phyloP scores from a whole-genome alignment of 2,113 vertebrate genomes.

The Nothocercus nigrocapillus region DNA sequence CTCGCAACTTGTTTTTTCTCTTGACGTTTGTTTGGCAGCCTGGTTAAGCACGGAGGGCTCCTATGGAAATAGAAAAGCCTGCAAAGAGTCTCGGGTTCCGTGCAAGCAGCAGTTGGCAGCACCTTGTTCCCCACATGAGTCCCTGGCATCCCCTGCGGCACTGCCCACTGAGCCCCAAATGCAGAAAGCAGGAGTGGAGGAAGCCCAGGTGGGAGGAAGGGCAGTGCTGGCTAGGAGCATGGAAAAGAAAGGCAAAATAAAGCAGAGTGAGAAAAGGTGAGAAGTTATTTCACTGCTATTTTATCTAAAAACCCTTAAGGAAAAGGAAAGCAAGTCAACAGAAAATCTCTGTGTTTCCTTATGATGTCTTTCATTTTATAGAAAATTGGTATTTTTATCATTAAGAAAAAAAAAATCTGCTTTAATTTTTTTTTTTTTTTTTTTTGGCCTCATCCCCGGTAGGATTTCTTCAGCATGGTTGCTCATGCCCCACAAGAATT shows the following conservation, averaged over 20 bases:
- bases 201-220: no score
- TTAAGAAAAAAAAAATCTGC: background rate
- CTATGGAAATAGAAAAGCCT: no score
- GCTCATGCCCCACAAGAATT: background rate
- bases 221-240: no score
- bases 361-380: background rate
- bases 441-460: background rate
- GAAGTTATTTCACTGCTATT: background rate
- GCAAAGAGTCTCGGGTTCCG: no score
- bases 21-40: background rate
- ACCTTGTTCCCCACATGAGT: no score
- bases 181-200: no score
- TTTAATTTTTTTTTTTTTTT: background rate
- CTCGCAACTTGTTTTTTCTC: background rate
- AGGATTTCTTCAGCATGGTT: background rate
- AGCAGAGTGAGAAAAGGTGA: background rate
- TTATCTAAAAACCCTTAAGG: background rate
- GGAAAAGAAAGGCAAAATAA: background rate
- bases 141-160: no score
- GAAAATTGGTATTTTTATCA: background rate
- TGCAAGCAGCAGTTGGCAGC: background rate
- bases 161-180: background rate
- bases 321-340: background rate
- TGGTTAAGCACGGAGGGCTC: background rate
- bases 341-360: background rate